Evolutionary conservation across 2,113 vertebrate species (phyloP).

Genomic region (Bucco capensis): DNA sequence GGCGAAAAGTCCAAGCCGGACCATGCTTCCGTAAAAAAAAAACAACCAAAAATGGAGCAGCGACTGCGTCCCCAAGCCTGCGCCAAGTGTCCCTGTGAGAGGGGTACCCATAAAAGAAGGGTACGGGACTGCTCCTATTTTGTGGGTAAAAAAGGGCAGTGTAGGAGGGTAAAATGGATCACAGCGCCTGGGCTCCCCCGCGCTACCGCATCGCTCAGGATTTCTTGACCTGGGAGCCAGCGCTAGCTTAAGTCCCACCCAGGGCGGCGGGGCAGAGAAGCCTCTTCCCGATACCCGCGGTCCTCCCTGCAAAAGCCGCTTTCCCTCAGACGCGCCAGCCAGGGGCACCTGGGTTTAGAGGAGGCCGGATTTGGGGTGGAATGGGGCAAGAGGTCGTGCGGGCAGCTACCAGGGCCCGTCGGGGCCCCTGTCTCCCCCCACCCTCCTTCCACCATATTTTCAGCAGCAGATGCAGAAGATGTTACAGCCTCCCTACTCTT

Average conservation of each 20-base stretch:
- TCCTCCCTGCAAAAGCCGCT: neutral
- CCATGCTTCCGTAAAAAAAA: neutral
- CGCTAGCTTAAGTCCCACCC: neutral
- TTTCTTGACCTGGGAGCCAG: neutral
- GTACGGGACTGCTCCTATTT: neutral
- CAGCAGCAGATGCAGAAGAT: neutral
- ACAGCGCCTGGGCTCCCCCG: neutral
- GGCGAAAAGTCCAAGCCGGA: neutral
- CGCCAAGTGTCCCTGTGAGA: neutral
- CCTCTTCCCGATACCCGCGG: fast-evolving
- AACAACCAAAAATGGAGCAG: neutral
- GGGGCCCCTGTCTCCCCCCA: fast-evolving
- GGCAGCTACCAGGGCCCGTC: neutral
- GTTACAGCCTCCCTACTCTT: fast-evolving
- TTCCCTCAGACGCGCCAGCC: too few species aligned
- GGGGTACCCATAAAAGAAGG: neutral
- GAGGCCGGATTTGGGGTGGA: neutral
- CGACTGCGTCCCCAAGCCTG: neutral
- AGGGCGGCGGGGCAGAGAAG: neutral
- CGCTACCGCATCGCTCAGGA: neutral
- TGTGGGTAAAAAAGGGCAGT: neutral
- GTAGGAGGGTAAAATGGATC: neutral
- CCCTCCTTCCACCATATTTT: neutral
- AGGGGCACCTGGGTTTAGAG: neutral
- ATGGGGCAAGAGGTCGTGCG: neutral